phyloP scores from a whole-genome alignment of 2,888 invertebrate genomes.

The Chouioia cunea region DNA sequence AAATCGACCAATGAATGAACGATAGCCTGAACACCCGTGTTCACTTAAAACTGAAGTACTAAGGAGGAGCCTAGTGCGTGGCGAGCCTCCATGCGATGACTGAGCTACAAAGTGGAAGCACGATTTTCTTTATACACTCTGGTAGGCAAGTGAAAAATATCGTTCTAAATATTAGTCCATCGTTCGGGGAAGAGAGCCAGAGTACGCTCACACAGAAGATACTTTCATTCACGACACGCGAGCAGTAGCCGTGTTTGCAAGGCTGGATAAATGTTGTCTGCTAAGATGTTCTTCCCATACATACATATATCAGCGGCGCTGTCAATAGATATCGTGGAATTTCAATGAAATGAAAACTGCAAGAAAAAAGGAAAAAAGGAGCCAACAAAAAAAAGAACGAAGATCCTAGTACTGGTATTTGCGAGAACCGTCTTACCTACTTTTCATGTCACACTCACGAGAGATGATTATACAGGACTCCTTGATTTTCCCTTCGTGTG shows the following conservation, averaged over 20 bases:
- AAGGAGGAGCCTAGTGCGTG: conserved; percentile 41
- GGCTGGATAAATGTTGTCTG: conserved; percentile 63
- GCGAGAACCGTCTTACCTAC: conserved; percentile 30
- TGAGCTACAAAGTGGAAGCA: conserved; percentile 67
- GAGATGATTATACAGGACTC: conserved; percentile 41
- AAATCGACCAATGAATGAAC: background rate
- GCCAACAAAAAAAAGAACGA: conserved; percentile 15
- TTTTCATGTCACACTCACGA: conserved; percentile 51
- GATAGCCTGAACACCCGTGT: no score
- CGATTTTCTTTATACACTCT: conserved; percentile 69
- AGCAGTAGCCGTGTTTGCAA: conserved; percentile 51
- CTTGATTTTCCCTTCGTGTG: conserved; percentile 31
- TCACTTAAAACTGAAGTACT: conserved; percentile 25
- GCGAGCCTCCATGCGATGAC: conserved; percentile 63
- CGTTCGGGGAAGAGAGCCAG: conserved; percentile 54
- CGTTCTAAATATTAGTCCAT: conserved; percentile 68
- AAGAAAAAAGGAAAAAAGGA: conserved; percentile 32
- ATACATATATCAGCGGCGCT: background rate
- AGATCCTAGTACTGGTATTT: conserved; percentile 14
- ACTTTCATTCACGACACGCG: conserved; percentile 69
- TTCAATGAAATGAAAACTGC: conserved; percentile 45
- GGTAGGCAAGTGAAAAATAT: conserved; percentile 69
- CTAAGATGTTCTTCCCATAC: conserved; percentile 38
- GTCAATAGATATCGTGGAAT: conserved; percentile 35
- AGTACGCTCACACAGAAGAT: conserved; percentile 53